These are phyloP conservation scores for Bombus soroeensis DNA, from an alignment of 1,140 invertebrate genomes.

Conservation along the genomic window DNA sequence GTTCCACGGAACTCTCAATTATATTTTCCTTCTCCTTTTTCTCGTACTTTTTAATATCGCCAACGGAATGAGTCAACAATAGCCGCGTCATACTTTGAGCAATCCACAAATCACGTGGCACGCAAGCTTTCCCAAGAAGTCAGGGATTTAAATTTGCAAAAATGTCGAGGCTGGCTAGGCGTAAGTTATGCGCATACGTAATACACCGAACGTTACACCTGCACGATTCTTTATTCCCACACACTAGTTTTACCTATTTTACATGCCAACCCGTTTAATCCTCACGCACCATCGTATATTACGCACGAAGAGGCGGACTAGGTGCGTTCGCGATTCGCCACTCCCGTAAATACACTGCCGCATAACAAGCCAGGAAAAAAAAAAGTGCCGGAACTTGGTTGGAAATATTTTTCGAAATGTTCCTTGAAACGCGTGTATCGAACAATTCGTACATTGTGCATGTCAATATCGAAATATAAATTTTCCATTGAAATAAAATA, in stretches of 20 bases:
- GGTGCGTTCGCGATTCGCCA: too few relatives aligned
- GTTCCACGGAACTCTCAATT: too few relatives aligned
- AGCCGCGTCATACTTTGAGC: slow-evolving; percentile 10
- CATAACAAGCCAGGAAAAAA: too few relatives aligned
- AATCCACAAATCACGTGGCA: slow-evolving; percentile 50
- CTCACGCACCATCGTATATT: slow-evolving; percentile 24
- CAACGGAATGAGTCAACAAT: slow-evolving; percentile 26
- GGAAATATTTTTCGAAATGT: too few relatives aligned
- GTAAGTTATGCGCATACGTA: slow-evolving; percentile 59
- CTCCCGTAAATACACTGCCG: neutral
- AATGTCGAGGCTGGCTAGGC: slow-evolving; percentile 45
- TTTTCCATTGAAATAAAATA: too few relatives aligned
- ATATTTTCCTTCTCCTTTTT: neutral
- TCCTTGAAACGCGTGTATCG: too few relatives aligned
- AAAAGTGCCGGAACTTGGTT: too few relatives aligned
- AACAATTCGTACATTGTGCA: too few relatives aligned
- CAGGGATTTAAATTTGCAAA: slow-evolving; percentile 45
- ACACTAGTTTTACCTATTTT: slow-evolving; percentile 1
- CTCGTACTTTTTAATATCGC: neutral
- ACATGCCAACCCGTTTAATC: slow-evolving; percentile 32
- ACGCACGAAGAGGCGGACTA: neutral
- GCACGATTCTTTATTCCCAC: slow-evolving; percentile 33
- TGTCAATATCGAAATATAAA: too few relatives aligned
- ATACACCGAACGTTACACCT: slow-evolving; percentile 26
- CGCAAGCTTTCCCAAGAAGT: slow-evolving; percentile 35